phyloP scores from a whole-genome alignment of 2,113 vertebrate species.

The Calyptomena viridis region DNA sequence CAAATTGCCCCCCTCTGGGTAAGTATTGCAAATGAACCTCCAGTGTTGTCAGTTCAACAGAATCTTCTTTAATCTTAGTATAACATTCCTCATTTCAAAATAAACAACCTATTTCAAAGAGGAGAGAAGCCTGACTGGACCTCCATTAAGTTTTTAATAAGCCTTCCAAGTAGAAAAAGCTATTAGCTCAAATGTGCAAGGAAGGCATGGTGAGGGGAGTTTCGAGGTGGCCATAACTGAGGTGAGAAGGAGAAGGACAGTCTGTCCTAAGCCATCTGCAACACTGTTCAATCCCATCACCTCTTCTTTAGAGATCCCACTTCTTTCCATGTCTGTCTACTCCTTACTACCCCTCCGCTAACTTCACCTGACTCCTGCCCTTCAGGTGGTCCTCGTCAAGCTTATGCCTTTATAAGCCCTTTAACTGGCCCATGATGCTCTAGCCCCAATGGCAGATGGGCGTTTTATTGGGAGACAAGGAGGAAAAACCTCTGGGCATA shows the following conservation, averaged over 20 bases:
- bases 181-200: neutral
- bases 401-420: neutral
- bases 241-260: neutral
- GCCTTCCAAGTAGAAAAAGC: neutral
- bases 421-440: neutral
- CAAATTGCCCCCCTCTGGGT: neutral
- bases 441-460: accelerated
- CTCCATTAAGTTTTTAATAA: neutral
- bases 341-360: neutral
- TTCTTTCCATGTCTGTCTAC: neutral
- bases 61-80: neutral
- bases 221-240: neutral
- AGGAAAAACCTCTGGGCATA: neutral
- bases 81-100: neutral
- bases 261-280: neutral
- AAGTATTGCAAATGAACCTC: neutral
- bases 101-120: neutral
- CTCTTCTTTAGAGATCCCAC: neutral
- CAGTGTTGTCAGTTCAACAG: neutral
- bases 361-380: neutral
- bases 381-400: neutral
- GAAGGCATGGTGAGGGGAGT: neutral
- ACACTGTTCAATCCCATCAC: neutral
- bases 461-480: neutral
- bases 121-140: neutral